Base-by-base conservation (phyloP, 1,140 invertebrate genomes). In the Nymphalis io region DNA sequence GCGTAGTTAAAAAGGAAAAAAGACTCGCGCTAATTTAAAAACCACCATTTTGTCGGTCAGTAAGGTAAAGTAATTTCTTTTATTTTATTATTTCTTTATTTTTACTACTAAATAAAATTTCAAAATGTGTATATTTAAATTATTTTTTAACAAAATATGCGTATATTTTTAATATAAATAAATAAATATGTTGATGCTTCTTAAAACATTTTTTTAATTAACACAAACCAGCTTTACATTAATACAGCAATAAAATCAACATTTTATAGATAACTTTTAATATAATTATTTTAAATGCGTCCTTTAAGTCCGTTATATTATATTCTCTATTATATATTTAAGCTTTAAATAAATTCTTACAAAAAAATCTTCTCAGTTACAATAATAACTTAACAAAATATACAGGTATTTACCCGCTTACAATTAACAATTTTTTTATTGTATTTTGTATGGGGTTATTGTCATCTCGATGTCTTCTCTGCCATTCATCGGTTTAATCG, bases 391-490 rank as follows among this genome's bases (percentile, higher is more conserved):
- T 12, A 27, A 12, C 23, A 55, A 55, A 55, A 33, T 16, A 48
- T 3, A 18, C 2, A 8, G 16, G 4, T 23, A 15, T 27, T 58
- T 57, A 46, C 12, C 18, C 13, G 16, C 51, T 15, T 55, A 27
- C 2, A 27, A 27, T 55, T 5, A 20, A 20, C 18, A 20, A 6
- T 2, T 13, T 8, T 46, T 27, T 27, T 27, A 55, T 27, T 11
- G 10, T 23, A 15, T 4, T 59, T 66, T 18, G 39, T 44, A 3
- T 10, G 76, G 23, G 13, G 74, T 72, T 21, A 18, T 66, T 1
- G 74, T 75, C 73, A 81, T 73, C 61, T 83, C 82, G 46, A 83
- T 79, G 3, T 72, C 40, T 42, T 81, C 82, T 20, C 16, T 15
- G 61, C 12, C 73, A 46, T 60, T 20, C 68, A 20, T 20, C 48